Evolutionary conservation across 2,888 invertebrate genomes (phyloP), one percentile per base, ranked within the genome.

Genomic region (Athalia cordata): DNA sequence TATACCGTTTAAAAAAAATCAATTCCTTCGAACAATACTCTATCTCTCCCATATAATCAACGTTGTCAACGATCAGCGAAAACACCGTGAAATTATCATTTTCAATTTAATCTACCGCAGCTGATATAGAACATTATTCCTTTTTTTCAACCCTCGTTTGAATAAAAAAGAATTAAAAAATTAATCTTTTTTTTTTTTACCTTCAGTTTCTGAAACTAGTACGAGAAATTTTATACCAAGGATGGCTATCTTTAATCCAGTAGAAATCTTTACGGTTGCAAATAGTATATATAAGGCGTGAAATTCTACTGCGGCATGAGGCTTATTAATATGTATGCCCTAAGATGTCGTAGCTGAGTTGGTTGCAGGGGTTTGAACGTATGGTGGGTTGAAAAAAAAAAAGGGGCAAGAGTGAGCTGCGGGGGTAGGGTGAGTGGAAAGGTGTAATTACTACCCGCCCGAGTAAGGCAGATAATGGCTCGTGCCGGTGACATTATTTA

Each of bases 241-340:
- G 59, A 45, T 59, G 5, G 66, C 29, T 29, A 86, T 84, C 84
- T 85, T 82, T 84, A 86, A 87, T 87, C 87, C 83, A 3, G 82
- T 83, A 82, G 82, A 86, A 86, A 87, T 87, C 87, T 87, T 87
- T 87, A 87, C 87, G 86, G 86, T 85, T 84, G 83, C 84, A 81
- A 87, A 87, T 87, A 87, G 75, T 29, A 29, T 29, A 29, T 29
- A 64, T 49, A 61, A 72, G 87, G 87, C 86, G 87, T 85, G 86
- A 87, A 87, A 87, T 86, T 85, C 59, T 59, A 29, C 29, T 29
- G 29, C 29, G 50, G 50, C 85, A 82, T 85, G 81, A 83, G 82
- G 84, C 87, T 87, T 87, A 87, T 87, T 87, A 87, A 87, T 87
- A 87, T 87, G 86, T 86, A 87, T 87, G 86, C 81, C 84, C 83